Evolutionary conservation across 2,113 vertebrate species (phyloP).

Genomic region (Antidorcas marsupialis): DNA sequence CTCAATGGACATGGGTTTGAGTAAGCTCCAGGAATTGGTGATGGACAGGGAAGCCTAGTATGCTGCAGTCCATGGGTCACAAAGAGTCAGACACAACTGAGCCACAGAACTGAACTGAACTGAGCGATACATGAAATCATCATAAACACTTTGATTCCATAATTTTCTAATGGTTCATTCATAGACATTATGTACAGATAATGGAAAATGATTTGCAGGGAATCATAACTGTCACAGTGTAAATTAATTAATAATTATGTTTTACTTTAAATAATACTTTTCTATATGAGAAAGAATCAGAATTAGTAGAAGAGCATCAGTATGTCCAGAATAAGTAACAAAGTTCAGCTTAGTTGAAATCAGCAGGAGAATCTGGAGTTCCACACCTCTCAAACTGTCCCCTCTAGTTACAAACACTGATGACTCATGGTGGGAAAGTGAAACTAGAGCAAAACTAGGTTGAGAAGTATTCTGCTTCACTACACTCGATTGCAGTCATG

Average conservation of each 20-base stretch:
- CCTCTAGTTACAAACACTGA: not conserved
- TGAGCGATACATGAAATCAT: not conserved
- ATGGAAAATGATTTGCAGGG: not conserved
- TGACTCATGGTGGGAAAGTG: not conserved
- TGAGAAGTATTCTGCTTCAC: constrained; percentile 17
- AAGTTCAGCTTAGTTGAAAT: not conserved
- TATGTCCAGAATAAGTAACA: not conserved
- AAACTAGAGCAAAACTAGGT: constrained; percentile 27
- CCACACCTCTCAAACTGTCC: not conserved
- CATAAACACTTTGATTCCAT: not conserved
- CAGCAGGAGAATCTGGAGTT: not conserved
- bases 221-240: not conserved
- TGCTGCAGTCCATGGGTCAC: not conserved
- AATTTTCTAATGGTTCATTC: not conserved
- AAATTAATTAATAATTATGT: not conserved
- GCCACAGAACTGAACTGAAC: not conserved
- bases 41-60: not conserved
- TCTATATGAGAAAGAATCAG: not conserved
- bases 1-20: no score
- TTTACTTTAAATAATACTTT: not conserved
- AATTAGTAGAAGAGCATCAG: not conserved
- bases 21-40: not conserved
- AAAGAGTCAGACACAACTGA: not conserved
- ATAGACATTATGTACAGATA: not conserved
- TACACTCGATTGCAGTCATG: not conserved